A percentile compares a stretch with the other conserved stretches of the same genome.
phyloP scores from a whole-genome alignment of 2,797 vertebrate species.

The Atherinosoma microstoma region DNA sequence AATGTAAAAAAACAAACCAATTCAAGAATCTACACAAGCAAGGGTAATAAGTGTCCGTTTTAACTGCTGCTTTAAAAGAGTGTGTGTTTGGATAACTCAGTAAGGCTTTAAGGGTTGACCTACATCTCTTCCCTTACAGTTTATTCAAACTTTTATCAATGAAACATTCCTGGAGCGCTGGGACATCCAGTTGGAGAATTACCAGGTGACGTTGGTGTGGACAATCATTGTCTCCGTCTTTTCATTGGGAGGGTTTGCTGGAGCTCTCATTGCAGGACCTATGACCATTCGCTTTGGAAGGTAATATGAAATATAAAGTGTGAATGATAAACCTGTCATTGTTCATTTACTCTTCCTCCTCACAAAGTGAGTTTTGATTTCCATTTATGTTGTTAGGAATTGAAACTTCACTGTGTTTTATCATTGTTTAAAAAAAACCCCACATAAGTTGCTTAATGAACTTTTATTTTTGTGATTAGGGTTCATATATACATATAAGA shows the following conservation, averaged over 20 bases:
- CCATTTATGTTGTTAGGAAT: background rate
- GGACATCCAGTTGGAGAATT: slow-evolving; percentile 79
- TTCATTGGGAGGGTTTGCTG: slow-evolving; percentile 88
- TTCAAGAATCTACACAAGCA: background rate
- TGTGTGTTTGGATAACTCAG: slow-evolving; percentile 14
- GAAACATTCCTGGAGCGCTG: slow-evolving; percentile 86
- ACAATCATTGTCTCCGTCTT: slow-evolving; percentile 90
- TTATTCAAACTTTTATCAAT: slow-evolving; percentile 90
- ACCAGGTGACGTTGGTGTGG: slow-evolving; percentile 87
- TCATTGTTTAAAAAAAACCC: background rate
- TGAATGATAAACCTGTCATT: slow-evolving; percentile 38
- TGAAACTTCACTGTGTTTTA: background rate
- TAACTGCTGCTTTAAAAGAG: background rate
- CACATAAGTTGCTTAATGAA: background rate
- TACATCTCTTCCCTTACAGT: slow-evolving; percentile 70
- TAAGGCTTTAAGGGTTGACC: slow-evolving; percentile 21
- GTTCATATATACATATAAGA: background rate
- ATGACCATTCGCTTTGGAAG: slow-evolving; percentile 90
- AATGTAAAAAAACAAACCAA: background rate
- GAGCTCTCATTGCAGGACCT: slow-evolving; percentile 89
- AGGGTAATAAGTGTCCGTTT: slow-evolving; percentile 24
- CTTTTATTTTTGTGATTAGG: background rate
- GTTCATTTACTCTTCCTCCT: slow-evolving; percentile 23
- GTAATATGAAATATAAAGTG: slow-evolving; percentile 73
- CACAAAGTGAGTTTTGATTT: background rate